phyloP scores from a whole-genome alignment of 2,113 vertebrate genomes.

The Tyto alba region DNA sequence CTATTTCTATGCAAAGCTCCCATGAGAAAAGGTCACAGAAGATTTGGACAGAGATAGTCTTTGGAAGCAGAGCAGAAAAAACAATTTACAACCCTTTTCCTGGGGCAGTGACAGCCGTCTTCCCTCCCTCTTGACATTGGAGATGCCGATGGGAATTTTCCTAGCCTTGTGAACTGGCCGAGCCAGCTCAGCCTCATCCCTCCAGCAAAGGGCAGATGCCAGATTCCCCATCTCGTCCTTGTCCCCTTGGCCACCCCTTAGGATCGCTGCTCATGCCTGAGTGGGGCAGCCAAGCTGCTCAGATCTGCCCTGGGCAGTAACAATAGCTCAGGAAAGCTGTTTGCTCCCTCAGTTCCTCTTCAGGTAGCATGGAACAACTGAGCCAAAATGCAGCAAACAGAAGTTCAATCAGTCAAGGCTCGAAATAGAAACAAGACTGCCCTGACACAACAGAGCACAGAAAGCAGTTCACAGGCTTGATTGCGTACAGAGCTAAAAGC shows the following conservation, averaged over 20 bases:
- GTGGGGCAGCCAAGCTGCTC: accelerated
- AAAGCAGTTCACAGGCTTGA: background rate
- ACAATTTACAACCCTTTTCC: background rate
- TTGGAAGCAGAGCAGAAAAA: background rate
- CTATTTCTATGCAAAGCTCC: background rate
- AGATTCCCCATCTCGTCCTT: background rate
- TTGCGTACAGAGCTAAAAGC: background rate
- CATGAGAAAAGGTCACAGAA: background rate
- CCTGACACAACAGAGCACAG: background rate
- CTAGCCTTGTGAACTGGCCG: background rate
- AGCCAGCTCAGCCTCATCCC: background rate
- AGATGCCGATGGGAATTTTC: background rate
- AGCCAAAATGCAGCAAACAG: background rate
- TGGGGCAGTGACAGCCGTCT: background rate
- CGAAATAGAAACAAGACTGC: background rate
- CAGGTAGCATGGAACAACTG: background rate
- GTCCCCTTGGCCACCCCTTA: background rate
- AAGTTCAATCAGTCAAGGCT: background rate
- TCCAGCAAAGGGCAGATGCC: background rate
- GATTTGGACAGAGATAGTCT: background rate
- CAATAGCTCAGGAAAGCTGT: constrained; percentile 19
- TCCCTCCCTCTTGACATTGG: background rate
- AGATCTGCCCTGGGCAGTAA: background rate
- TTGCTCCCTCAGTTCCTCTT: constrained; percentile 3
- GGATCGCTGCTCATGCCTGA: background rate